Evolutionary conservation across 2,888 invertebrate genomes (phyloP).

Genomic region (Hylaea fasciaria): DNA sequence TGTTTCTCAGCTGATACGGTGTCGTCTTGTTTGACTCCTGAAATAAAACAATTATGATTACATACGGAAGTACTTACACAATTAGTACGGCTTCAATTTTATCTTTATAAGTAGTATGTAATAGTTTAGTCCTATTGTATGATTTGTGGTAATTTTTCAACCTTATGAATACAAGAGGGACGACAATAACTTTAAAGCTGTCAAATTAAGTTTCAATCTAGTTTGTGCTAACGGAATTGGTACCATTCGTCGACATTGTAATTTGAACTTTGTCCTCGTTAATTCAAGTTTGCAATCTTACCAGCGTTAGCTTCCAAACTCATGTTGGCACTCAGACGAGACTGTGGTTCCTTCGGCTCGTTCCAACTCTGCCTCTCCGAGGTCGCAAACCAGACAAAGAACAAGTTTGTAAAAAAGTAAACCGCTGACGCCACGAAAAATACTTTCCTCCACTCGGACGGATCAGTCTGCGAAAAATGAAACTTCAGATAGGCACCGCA

Average conservation of each 20-base stretch:
- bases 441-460: slow-evolving; percentile 89
- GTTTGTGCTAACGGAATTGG: no score
- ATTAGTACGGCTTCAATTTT: no score
- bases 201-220: no score
- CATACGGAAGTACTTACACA: no score
- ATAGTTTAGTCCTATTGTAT: no score
- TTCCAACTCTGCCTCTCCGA: slow-evolving; percentile 91
- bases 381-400: slow-evolving; percentile 89
- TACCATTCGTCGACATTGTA: no score
- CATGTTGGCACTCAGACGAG: no score
- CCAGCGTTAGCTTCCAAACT: slow-evolving; percentile 35
- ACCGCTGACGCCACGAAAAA: slow-evolving; percentile 90
- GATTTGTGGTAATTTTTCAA: no score
- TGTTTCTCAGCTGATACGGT: not conserved
- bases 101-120: not conserved
- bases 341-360: slow-evolving; percentile 66
- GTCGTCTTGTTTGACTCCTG: slow-evolving; percentile 33
- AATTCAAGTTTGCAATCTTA: slow-evolving; percentile 5
- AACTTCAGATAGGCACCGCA: slow-evolving; percentile 11
- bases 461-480: slow-evolving; percentile 80
- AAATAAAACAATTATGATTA: slow-evolving; percentile 23
- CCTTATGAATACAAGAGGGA: no score
- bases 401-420: slow-evolving; percentile 88
- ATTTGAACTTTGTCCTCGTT: slow-evolving; percentile 1
- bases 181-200: no score